Percentiles rank a stretch among this genome's conserved stretches.
Conservation (phyloP, 2,797 vertebrate genomes). For the Rhadinocentrus ornatus region DNA sequence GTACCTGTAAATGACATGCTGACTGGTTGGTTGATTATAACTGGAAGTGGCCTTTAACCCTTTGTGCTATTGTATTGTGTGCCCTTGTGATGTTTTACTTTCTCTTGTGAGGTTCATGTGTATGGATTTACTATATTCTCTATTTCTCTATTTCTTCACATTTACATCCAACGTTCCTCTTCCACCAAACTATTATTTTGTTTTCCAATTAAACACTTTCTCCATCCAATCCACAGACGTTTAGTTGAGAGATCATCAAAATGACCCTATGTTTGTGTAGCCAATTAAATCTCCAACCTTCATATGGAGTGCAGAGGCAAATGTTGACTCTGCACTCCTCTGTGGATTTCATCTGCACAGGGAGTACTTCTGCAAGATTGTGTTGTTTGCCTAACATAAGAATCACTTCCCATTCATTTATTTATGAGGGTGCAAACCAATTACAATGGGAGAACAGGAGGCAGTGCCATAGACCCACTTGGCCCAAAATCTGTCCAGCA, state of each 20-base stretch:
- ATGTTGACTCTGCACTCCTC: constrained; percentile 77
- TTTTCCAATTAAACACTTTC: constrained; percentile 46
- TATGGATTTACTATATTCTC: constrained; percentile 77
- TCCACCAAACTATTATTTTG: constrained; percentile 39
- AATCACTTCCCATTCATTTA: constrained; percentile 82
- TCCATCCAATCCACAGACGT: constrained; percentile 51
- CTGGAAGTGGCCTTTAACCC: constrained; percentile 83
- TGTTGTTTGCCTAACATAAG: constrained; percentile 82
- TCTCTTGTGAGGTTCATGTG: constrained; percentile 80
- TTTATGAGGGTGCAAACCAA: constrained; percentile 81
- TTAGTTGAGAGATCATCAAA: constrained; percentile 62
- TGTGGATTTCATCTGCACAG: constrained; percentile 71
- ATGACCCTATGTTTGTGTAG: constrained; percentile 73
- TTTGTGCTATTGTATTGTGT: constrained; percentile 85
- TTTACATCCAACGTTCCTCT: constrained; percentile 49
- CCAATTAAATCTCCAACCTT: constrained; percentile 73
- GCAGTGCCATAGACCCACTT: constrained; percentile 52
- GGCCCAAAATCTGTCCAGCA: constrained; percentile 48
- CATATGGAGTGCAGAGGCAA: constrained; percentile 66
- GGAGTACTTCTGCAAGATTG: constrained; percentile 75
- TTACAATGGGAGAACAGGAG: constrained; percentile 76
- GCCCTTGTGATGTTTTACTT: constrained; percentile 81
- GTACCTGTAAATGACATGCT: constrained; percentile 81
- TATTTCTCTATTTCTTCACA: constrained; percentile 72
- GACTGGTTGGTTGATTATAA: constrained; percentile 79